Conservation (phyloP, 2,113 vertebrate species). For the Meles meles region DNA sequence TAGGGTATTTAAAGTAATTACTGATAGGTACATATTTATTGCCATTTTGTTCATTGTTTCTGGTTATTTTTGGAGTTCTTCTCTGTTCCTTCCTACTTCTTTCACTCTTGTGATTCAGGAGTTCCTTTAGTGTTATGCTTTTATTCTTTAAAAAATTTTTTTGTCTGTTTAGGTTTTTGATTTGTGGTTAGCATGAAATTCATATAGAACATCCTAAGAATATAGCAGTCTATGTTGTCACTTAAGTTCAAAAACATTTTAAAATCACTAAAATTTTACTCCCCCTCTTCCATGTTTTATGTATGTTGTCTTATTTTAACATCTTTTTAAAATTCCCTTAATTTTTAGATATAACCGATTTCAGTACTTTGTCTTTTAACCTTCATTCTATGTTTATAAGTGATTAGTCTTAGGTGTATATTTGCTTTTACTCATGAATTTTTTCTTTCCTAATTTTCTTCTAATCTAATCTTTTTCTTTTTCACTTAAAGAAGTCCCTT, state of each 20-base stretch:
- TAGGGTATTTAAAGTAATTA: not conserved
- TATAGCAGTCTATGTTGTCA: not conserved
- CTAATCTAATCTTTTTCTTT: not conserved
- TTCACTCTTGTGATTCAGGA: not conserved
- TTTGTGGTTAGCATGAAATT: not conserved
- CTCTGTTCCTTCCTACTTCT: not conserved
- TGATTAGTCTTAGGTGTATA: not conserved
- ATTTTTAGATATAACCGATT: not conserved
- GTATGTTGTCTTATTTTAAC: not conserved
- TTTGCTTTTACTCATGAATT: not conserved
- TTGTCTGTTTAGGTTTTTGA: not conserved
- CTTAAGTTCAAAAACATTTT: not conserved
- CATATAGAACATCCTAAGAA: not conserved
- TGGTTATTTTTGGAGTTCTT: not conserved
- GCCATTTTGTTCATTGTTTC: not conserved
- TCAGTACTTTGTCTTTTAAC: not conserved
- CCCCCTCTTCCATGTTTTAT: not conserved
- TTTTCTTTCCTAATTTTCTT: not conserved
- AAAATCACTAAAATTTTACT: not conserved
- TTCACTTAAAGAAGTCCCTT: not conserved
- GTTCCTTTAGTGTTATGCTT: not conserved
- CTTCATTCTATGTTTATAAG: not conserved
- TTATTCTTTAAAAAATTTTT: not conserved
- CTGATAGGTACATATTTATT: not conserved
- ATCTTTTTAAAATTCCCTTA: not conserved